A percentile compares a stretch with the other conserved stretches of the same genome.
These are phyloP conservation scores for Arctopsyche grandis DNA, from an alignment of 1,140 invertebrate species.

Conservation along the genomic window DNA sequence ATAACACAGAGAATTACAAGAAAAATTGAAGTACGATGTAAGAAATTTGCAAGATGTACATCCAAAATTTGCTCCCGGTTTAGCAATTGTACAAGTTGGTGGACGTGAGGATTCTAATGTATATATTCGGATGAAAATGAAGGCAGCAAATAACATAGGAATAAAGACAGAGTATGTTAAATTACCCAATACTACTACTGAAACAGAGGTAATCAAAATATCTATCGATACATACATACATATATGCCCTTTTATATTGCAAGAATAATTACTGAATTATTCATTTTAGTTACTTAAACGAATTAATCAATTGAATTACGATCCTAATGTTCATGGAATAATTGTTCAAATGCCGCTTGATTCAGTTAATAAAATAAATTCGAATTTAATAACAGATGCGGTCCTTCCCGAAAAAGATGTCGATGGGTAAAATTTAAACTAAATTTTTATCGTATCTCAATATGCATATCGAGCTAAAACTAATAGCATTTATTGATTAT, in stretches of 20 bases:
- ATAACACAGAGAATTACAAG: slow-evolving; percentile 76
- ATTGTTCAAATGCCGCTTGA: slow-evolving; percentile 98
- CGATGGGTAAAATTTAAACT: slow-evolving; percentile 78
- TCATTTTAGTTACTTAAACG: slow-evolving; percentile 69
- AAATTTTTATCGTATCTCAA: neutral
- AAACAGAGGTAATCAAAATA: slow-evolving; percentile 75
- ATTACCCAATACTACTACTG: slow-evolving; percentile 83
- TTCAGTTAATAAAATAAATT: slow-evolving; percentile 82
- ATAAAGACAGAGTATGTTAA: slow-evolving; percentile 85
- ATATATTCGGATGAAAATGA: slow-evolving; percentile 97
- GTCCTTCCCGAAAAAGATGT: slow-evolving; percentile 92
- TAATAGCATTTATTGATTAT: too few species aligned
- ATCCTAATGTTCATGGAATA: slow-evolving; percentile 90
- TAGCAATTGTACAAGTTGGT: slow-evolving; percentile 92
- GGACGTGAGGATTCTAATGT: slow-evolving; percentile 98
- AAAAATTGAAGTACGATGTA: slow-evolving; percentile 76
- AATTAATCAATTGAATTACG: slow-evolving; percentile 83
- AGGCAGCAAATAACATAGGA: slow-evolving; percentile 91
- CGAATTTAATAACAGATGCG: slow-evolving; percentile 86
- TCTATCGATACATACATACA: neutral
- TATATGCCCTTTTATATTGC: neutral
- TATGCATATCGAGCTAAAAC: neutral
- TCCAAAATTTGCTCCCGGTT: slow-evolving; percentile 76
- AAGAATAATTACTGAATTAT: neutral
- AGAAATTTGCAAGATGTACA: slow-evolving; percentile 67